A percentile compares a stretch with the other conserved stretches of the same genome.
Conservation (phyloP, 2,888 invertebrate genomes). For the Belgica antarctica region DNA sequence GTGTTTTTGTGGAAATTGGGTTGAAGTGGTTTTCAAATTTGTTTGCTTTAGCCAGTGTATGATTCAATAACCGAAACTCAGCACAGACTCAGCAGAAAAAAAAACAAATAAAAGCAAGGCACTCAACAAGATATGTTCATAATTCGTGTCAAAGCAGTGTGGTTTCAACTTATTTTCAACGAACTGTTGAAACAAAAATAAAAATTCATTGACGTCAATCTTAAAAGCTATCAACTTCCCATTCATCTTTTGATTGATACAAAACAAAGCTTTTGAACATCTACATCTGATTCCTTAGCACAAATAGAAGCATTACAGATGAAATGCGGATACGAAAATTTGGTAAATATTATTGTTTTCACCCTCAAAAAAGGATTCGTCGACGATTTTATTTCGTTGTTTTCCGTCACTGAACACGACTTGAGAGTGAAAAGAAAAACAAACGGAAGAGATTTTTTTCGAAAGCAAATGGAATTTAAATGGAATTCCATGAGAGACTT, state of each 20-base stretch:
- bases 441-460: background rate
- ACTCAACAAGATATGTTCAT: no score
- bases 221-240: no score
- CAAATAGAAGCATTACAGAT: background rate
- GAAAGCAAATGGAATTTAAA: background rate
- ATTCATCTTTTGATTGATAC: background rate
- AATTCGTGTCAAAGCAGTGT: no score
- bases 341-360: background rate
- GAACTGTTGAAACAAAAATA: no score
- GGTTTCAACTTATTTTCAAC: no score
- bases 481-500: background rate
- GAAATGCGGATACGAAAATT: background rate
- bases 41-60: background rate
- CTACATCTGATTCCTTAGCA: background rate
- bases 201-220: no score
- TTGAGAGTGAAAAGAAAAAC: background rate
- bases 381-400: background rate
- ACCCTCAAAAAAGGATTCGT: background rate
- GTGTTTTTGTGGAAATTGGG: no score
- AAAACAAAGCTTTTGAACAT: background rate
- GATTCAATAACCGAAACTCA: no score
- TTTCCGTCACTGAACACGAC: background rate
- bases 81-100: no score
- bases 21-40: background rate
- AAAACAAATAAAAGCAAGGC: no score